Percentiles rank a stretch among this genome's conserved stretches.
Evolutionary conservation across 2,797 vertebrate genomes (phyloP).

Genomic region (Hydrolagus colliei): DNA sequence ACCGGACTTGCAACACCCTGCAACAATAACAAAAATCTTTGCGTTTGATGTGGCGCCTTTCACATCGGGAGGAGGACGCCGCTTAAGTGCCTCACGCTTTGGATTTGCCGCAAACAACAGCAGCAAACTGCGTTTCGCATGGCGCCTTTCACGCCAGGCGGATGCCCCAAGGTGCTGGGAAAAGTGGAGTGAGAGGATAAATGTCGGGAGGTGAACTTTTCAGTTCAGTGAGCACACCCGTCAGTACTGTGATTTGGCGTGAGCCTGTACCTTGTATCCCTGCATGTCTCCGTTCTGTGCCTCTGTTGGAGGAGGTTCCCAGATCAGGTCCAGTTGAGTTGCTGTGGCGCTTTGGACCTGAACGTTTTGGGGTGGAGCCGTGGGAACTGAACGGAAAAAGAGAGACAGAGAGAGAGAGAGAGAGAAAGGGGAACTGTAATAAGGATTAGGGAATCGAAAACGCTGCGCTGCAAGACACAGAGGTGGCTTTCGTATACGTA

Average conservation of each 20-base stretch:
- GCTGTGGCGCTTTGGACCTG: conserved; percentile 73
- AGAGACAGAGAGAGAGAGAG: background rate
- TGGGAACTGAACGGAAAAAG: conserved; percentile 65
- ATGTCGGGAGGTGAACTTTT: too few relatives aligned
- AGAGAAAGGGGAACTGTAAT: background rate
- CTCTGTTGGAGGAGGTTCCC: conserved; percentile 78
- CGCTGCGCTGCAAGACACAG: background rate
- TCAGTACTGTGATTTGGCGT: background rate
- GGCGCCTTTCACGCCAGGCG: background rate
- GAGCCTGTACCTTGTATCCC: conserved; percentile 80
- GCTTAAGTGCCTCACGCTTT: too few relatives aligned
- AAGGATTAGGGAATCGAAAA: background rate
- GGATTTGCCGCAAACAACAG: background rate
- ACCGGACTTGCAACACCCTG: too few relatives aligned
- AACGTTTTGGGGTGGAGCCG: conserved; percentile 74
- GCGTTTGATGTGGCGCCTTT: too few relatives aligned
- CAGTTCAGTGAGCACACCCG: too few relatives aligned
- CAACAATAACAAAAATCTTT: too few relatives aligned
- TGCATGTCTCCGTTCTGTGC: conserved; percentile 91
- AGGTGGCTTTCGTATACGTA: too few relatives aligned
- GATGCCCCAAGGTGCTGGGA: too few relatives aligned
- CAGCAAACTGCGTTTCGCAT: background rate
- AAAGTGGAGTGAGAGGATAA: too few relatives aligned
- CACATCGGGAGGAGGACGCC: too few relatives aligned
- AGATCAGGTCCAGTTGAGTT: conserved; percentile 85